phyloP scores from a whole-genome alignment of 1,140 invertebrate genomes.

The Ips nitidus region DNA sequence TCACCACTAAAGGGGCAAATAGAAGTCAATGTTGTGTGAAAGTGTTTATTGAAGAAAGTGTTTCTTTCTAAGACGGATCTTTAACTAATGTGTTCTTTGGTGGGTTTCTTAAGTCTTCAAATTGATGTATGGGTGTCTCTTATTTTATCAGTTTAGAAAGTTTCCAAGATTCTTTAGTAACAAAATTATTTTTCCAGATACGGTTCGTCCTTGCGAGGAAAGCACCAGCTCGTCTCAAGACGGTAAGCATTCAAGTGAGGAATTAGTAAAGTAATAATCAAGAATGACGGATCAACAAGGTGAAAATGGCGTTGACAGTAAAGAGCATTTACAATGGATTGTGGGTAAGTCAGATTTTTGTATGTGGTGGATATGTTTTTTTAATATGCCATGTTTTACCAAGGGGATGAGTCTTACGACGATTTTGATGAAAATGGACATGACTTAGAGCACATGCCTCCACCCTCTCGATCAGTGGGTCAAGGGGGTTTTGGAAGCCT shows the following conservation, averaged over 20 bases:
- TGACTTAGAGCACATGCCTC: constrained; percentile 36
- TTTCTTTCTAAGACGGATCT: neutral
- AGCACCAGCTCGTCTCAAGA: neutral
- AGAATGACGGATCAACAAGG: constrained; percentile 8
- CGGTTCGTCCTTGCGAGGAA: neutral
- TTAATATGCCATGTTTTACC: constrained; percentile 3
- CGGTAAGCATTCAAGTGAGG: constrained; percentile 13
- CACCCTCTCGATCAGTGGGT: constrained; percentile 43
- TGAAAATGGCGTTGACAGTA: constrained; percentile 9
- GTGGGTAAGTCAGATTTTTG: constrained; percentile 9
- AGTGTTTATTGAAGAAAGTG: neutral
- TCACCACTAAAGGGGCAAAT: constrained; percentile 14
- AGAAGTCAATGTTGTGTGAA: constrained; percentile 4
- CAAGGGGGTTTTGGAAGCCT: constrained; percentile 40
- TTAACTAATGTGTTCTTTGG: too few species aligned
- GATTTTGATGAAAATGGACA: constrained; percentile 42
- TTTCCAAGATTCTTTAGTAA: too few species aligned
- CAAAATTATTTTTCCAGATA: neutral
- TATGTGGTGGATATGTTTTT: neutral
- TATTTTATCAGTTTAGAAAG: too few species aligned
- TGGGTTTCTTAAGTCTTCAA: too few species aligned
- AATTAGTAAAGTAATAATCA: neutral
- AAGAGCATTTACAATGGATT: constrained; percentile 17
- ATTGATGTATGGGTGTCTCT: too few species aligned
- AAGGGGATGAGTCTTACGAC: constrained; percentile 44